Evolutionary conservation across 2,888 invertebrate genomes (phyloP).

Genomic region (Stenotaenia linearis): DNA sequence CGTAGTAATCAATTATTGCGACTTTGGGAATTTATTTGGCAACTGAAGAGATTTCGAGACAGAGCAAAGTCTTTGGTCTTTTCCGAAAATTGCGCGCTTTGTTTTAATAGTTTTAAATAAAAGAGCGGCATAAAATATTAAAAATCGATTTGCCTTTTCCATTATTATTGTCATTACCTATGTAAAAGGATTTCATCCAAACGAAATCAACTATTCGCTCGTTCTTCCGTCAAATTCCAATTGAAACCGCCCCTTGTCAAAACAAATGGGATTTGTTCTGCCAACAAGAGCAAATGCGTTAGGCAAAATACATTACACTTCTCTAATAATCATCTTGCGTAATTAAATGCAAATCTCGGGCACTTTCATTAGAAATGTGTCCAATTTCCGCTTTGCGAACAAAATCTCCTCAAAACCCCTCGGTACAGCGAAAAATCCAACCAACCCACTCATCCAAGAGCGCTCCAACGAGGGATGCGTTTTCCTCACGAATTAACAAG

Average conservation of each 20-base stretch:
- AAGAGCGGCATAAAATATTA: not conserved
- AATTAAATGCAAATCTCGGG: constrained; percentile 19
- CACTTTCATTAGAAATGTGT: constrained; percentile 20
- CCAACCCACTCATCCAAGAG: not conserved
- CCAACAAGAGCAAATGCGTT: constrained; percentile 18
- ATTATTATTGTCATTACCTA: not conserved
- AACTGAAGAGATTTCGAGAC: no score
- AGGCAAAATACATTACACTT: constrained; percentile 20
- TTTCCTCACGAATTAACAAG: constrained; percentile 26
- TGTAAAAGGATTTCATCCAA: not conserved
- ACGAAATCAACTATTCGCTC: not conserved
- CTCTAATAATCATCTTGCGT: constrained; percentile 24
- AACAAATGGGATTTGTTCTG: constrained; percentile 17
- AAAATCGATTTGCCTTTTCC: not conserved
- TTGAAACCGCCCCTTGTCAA: not conserved
- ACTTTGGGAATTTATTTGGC: no score
- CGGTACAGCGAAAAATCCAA: not conserved
- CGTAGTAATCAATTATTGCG: no score
- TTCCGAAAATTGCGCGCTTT: not conserved
- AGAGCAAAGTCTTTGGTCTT: not conserved
- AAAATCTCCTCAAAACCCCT: not conserved
- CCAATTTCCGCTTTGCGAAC: constrained; percentile 20
- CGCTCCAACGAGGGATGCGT: not conserved
- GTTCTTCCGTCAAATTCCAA: not conserved
- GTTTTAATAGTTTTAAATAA: not conserved